Conservation (phyloP, 2,113 vertebrate genomes). For the Steatornis caripensis region DNA sequence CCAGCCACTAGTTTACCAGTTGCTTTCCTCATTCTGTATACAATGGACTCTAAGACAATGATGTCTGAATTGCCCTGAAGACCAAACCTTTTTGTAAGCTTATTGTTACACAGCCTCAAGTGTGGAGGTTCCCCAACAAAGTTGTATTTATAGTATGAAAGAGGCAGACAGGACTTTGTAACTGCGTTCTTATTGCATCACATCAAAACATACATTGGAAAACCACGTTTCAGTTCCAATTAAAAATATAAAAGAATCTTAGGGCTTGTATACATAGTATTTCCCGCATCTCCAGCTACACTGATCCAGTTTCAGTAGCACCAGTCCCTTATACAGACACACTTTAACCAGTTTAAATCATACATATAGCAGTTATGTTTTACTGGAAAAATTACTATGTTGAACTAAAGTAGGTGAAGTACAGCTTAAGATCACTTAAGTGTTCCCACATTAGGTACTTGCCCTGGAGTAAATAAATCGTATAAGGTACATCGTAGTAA, state of each 20-base stretch:
- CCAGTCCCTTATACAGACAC: background rate
- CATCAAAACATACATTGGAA: background rate
- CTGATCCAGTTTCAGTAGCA: background rate
- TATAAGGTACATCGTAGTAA: background rate
- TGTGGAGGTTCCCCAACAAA: background rate
- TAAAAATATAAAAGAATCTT: background rate
- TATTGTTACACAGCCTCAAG: background rate
- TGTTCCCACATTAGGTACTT: background rate
- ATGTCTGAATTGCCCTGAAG: background rate
- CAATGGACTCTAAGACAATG: background rate
- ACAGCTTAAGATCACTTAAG: background rate
- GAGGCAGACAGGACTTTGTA: background rate
- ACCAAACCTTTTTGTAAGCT: background rate
- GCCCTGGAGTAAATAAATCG: background rate
- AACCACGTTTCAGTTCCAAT: background rate
- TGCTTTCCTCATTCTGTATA: background rate
- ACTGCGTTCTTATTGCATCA: background rate
- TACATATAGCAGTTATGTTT: background rate
- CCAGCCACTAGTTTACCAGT: background rate
- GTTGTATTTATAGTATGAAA: background rate
- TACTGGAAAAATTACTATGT: background rate
- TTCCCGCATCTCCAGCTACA: background rate
- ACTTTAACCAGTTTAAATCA: background rate
- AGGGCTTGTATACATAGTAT: background rate
- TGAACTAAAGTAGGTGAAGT: background rate